phyloP scores from a whole-genome alignment of 2,888 invertebrate species.

The Malthinus flaveolus region DNA sequence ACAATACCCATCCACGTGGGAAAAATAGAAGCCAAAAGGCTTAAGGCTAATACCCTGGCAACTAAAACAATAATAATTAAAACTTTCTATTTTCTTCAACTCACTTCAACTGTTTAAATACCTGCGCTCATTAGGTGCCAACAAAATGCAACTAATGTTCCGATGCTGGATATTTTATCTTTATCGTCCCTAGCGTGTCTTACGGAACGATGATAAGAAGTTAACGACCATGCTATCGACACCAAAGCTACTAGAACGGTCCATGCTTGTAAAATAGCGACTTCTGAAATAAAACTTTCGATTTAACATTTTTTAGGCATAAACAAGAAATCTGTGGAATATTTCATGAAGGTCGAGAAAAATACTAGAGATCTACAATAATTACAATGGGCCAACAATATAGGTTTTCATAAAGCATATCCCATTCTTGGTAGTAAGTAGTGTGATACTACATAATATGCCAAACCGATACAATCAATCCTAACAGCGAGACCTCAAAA shows the following conservation, averaged over 20 bases:
- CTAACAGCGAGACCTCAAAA: too few species aligned
- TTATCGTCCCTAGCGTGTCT: slow-evolving; percentile 61
- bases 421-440: too few species aligned
- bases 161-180: slow-evolving; percentile 58
- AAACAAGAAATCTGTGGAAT: too few species aligned
- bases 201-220: slow-evolving; percentile 63
- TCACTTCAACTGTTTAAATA: slow-evolving; percentile 35
- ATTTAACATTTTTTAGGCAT: too few species aligned
- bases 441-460: too few species aligned
- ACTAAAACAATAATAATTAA: slow-evolving; percentile 44
- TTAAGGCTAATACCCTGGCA: slow-evolving; percentile 60
- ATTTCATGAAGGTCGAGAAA: too few species aligned
- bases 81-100: not conserved
- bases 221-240: slow-evolving; percentile 64
- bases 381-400: too few species aligned
- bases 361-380: too few species aligned
- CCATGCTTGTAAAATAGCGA: slow-evolving; percentile 54
- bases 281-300: slow-evolving; percentile 42
- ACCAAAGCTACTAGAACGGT: slow-evolving; percentile 59
- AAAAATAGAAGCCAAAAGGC: slow-evolving; percentile 60
- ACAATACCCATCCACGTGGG: slow-evolving; percentile 57
- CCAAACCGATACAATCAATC: too few species aligned
- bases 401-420: too few species aligned
- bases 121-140: slow-evolving; percentile 64
- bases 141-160: slow-evolving; percentile 58